Evolutionary conservation across 2,888 invertebrate species (phyloP).

Genomic region (Ceraclea dissimilis): DNA sequence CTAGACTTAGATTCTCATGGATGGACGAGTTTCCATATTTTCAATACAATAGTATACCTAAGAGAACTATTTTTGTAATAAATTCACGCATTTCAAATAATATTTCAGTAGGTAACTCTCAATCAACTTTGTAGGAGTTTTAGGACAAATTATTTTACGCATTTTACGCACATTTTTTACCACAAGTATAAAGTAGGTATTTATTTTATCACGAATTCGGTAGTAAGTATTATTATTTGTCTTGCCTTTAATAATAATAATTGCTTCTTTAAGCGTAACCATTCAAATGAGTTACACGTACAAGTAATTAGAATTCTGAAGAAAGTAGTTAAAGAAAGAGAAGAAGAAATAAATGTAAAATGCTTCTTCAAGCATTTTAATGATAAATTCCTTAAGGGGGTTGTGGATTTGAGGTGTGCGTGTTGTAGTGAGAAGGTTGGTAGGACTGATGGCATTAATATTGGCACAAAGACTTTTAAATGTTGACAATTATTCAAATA

Average conservation of each 20-base stretch:
- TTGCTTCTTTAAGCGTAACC: constrained; percentile 15
- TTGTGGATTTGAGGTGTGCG: not conserved
- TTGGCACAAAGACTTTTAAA: not conserved
- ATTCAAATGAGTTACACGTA: constrained; percentile 14
- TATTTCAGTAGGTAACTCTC: no score
- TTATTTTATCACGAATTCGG: not conserved
- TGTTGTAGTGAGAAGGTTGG: not conserved
- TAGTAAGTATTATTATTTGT: not conserved
- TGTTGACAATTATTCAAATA: not conserved
- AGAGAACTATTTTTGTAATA: no score
- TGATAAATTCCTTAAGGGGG: constrained; percentile 16
- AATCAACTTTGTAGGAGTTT: no score
- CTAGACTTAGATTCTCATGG: no score
- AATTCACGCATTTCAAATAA: no score
- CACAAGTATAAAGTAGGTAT: no score
- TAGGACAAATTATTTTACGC: no score
- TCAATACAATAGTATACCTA: no score
- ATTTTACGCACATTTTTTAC: no score
- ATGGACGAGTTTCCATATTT: no score
- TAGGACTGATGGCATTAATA: not conserved
- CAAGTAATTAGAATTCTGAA: constrained; percentile 17
- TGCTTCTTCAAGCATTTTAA: constrained; percentile 15
- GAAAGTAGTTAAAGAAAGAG: constrained; percentile 9
- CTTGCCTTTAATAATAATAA: constrained; percentile 6
- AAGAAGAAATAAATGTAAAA: constrained; percentile 14